Base-by-base conservation (phyloP, 2,113 vertebrate species). In the Neolamprologus sp. region DNA sequence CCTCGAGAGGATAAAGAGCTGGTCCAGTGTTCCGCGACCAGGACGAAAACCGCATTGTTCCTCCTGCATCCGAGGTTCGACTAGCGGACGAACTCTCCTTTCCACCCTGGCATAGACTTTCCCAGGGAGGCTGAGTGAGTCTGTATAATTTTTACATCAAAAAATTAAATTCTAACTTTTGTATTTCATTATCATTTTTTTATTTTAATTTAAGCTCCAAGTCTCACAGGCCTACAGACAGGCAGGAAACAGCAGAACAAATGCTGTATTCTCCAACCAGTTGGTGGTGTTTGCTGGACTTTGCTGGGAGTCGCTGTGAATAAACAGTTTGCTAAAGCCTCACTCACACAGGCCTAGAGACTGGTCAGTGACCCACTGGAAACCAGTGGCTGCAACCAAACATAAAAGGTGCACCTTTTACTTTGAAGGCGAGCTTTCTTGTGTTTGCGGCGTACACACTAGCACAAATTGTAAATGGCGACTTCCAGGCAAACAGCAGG, bases 1-100 rank as follows among this genome's bases (percentile, higher is more conserved):
- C 40, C 40, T 42, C 0, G 40, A 42, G 40, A 13, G 40, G 40
- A 13, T 42, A 0, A 42, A 42, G 40, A 13, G 40, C 40, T 42
- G 12, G 40, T 14, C 12, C 12, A 45, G 42, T 45, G 42, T 14
- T 45, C 42, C 3, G 0, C 1, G 1, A 45, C 42, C 42, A 45
- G 42, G 42, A 45, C 0, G 0, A 14, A 45, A 45, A 45, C 42
- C 6, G 0, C 42, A 45, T 45, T 45, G 42, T 45, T 45, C 42
- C 42, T 45, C 13, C 13, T 7, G 42, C 0, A 45, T 45, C 13
- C 0, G 13, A 45, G 42, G 42, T 45, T 45, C 1, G 2, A 45
- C 42, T 45, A 45, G 13, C 13, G 3, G 42, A 45, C 42, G 0
- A 45, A 45, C 42, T 45, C 42, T 45, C 42, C 42, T 45, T 45